These are phyloP conservation scores for Flexamia atlantica DNA, from an alignment of 2,888 invertebrate genomes.

Conservation along the genomic window DNA sequence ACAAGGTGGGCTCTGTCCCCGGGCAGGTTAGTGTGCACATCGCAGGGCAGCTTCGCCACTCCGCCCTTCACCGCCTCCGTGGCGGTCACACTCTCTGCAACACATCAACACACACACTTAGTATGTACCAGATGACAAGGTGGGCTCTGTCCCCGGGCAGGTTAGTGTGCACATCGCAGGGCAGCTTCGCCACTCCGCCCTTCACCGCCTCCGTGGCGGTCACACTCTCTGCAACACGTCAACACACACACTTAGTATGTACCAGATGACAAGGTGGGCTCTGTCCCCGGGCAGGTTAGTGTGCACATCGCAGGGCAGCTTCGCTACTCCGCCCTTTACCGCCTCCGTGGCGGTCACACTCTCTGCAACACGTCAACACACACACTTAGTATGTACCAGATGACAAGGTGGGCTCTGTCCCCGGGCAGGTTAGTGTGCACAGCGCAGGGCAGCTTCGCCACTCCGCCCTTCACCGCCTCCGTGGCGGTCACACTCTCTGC, in stretches of 20 bases:
- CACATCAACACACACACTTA: too few species aligned
- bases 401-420: slow-evolving; percentile 87
- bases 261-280: slow-evolving; percentile 90
- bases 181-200: slow-evolving; percentile 85
- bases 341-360: slow-evolving; percentile 78
- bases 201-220: slow-evolving; percentile 82
- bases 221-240: slow-evolving; percentile 65
- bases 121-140: slow-evolving; percentile 91
- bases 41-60: slow-evolving; percentile 87
- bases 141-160: slow-evolving; percentile 85
- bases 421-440: slow-evolving; percentile 83
- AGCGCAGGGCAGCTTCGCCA: slow-evolving; percentile 88
- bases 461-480: slow-evolving; percentile 86
- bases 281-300: slow-evolving; percentile 84
- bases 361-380: slow-evolving; percentile 64
- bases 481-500: slow-evolving; percentile 73
- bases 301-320: slow-evolving; percentile 87
- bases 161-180: slow-evolving; percentile 87
- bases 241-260: too few species aligned
- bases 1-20: slow-evolving; percentile 87
- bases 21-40: slow-evolving; percentile 83
- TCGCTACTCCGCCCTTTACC: slow-evolving; percentile 86
- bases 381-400: too few species aligned
- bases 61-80: slow-evolving; percentile 86
- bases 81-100: slow-evolving; percentile 71